Conservation (phyloP, 1,140 invertebrate genomes). For the Cecropterus lyciades region DNA sequence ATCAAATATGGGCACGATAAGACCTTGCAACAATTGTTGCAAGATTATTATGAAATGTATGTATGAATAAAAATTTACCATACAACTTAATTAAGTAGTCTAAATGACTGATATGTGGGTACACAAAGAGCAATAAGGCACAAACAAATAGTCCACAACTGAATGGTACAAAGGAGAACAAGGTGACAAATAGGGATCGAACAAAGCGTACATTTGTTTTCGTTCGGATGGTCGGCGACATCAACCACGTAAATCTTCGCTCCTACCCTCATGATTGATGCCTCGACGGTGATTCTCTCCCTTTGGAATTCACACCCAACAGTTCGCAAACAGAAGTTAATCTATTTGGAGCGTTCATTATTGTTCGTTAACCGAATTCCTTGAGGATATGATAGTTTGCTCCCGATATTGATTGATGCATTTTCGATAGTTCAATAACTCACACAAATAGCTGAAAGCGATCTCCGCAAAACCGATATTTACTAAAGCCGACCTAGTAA, state of each 20-base stretch:
- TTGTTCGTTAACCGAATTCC: slow-evolving; percentile 57
- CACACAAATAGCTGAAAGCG: slow-evolving; percentile 27
- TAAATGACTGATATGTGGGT: slow-evolving; percentile 4
- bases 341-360: slow-evolving; percentile 58
- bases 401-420: slow-evolving; percentile 56
- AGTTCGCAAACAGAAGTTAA: slow-evolving; percentile 53
- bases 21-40: no score
- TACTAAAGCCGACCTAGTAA: slow-evolving; percentile 22
- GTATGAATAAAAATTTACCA: no score
- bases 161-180: slow-evolving; percentile 16
- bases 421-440: slow-evolving; percentile 38
- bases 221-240: slow-evolving; percentile 38
- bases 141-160: slow-evolving; percentile 6
- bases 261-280: slow-evolving; percentile 59
- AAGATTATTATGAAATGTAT: no score
- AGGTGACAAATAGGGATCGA: slow-evolving; percentile 9
- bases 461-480: slow-evolving; percentile 14
- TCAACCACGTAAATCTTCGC: slow-evolving; percentile 47
- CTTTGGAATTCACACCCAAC: slow-evolving; percentile 44
- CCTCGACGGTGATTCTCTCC: slow-evolving; percentile 44
- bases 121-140: slow-evolving; percentile 4
- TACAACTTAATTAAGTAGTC: not conserved
- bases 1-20: no score
- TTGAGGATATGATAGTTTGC: slow-evolving; percentile 54
- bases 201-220: slow-evolving; percentile 48